Evolutionary conservation across 1,140 invertebrate genomes (phyloP), one percentile per base, ranked within the genome.

Genomic region (Cyclargus thomasi): DNA sequence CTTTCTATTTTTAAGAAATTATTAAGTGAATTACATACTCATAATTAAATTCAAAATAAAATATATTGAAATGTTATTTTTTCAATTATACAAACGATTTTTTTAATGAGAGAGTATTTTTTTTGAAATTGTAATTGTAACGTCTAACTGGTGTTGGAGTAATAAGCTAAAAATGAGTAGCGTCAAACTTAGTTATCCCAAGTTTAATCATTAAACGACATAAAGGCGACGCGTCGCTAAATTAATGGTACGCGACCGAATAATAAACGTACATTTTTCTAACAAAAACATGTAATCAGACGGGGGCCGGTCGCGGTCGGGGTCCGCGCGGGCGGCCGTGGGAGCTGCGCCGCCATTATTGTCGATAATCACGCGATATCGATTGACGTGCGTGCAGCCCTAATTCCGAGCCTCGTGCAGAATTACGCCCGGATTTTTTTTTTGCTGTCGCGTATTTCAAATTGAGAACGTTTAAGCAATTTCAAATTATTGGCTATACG

Each of bases 341-440:
- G 75, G 74, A 74, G 73, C 71, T 63, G 64, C 29, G 29, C 71
- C 70, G 71, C 79, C 80, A 88, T 88, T 86, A 86, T 88, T 71
- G 71, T 81, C 83, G 80, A 88, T 85, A 85, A 88, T 86, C 84
- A 85, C 86, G 82, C 81, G 77, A 86, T 88, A 88, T 88, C 82
- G 86, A 88, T 85, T 81, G 74, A 66, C 77, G 80, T 83, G 84
- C 82, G 83, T 85, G 82, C 83, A 76, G 77, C 84, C 77, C 85
- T 86, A 85, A 86, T 86, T 86, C 77, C 70, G 68, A 67, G 63
- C 62, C 63, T 71, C 70, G 68, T 68, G 68, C 68, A 67, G 71
- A 75, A 73, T 77, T 73, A 73, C 72, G 57, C 68, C 68, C 68
- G 71, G 65, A 68, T 47, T 47, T 47, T 35, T 35, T 35, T 35